Evolutionary conservation across 2,113 vertebrate genomes (phyloP).

Genomic region (Motacilla tschutschensis): DNA sequence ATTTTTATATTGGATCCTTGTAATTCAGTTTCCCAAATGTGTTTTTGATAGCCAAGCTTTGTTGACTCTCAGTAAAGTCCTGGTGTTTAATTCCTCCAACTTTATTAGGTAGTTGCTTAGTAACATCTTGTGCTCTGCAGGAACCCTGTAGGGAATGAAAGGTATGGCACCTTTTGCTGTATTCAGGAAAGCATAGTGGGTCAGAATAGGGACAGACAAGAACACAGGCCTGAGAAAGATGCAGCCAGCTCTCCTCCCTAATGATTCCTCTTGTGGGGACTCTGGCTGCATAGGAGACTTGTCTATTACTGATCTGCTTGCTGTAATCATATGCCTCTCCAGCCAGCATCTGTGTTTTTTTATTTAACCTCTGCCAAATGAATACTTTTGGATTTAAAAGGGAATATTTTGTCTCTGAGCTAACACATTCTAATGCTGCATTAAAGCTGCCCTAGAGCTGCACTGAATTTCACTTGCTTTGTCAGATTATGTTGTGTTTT

Average conservation of each 20-base stretch:
- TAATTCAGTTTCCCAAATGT: background rate
- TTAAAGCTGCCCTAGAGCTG: slow-evolving; percentile 72
- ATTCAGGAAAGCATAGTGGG: background rate
- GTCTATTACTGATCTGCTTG: slow-evolving; percentile 69
- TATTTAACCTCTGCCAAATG: slow-evolving; percentile 72
- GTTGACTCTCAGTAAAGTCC: background rate
- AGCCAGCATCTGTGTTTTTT: slow-evolving; percentile 72
- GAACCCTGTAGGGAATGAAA: background rate
- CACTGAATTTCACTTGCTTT: slow-evolving; percentile 71
- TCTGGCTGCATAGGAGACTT: slow-evolving; percentile 37
- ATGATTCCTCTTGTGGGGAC: background rate
- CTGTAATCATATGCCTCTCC: slow-evolving; percentile 70
- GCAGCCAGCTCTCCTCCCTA: slow-evolving; percentile 26
- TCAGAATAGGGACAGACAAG: background rate
- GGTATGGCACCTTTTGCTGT: background rate
- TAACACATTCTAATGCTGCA: slow-evolving; percentile 73
- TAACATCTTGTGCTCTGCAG: background rate
- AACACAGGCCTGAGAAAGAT: background rate
- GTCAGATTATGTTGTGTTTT: slow-evolving; percentile 46
- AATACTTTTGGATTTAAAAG: slow-evolving; percentile 66
- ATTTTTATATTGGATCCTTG: background rate
- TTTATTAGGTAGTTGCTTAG: background rate
- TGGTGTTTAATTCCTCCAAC: background rate
- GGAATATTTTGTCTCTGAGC: slow-evolving; percentile 66
- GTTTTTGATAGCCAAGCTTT: background rate